Evolutionary conservation across 2,888 invertebrate species (phyloP), one percentile per base, ranked within the genome.

Genomic region (Phortica okadai): DNA sequence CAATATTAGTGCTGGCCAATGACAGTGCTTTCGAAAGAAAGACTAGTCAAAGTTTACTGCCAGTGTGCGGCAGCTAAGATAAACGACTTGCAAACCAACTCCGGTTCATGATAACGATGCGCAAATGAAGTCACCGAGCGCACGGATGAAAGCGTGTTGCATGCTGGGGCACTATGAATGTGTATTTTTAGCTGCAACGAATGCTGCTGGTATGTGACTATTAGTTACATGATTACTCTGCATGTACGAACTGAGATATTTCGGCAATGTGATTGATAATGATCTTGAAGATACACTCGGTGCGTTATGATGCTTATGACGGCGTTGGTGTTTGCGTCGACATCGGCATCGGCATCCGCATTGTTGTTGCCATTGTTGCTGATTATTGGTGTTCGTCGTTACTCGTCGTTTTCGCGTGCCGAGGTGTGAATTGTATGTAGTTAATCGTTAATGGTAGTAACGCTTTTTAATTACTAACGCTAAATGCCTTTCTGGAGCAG

Each of bases 401-500:
- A 44, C n/a, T 44, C 6, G 44, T 42, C n/a, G 50, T 45, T 54
- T 72, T 72, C 54, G 66, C 16, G 66, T 42, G 42, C 45, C 14
- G 8, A 72, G 14, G 54, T 72, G 56, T 72, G 56, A 72, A 72
- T 72, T 72, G 54, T 54, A 72, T 72, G 54, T 54, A 72, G 70
- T 21, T 54, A 56, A 72, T 72, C 33, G 70, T 56, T 72, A 33
- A 54, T 72, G 54, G 10, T 72, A 56, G 70, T 41, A 72, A 56
- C 70, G 56, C 54, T 54, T 72, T 72, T 72, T 72, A 72, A 72
- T 72, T 72, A 72, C 6, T 54, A 33, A 7, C 33, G 10, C 45
- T 72, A 54, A 72, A 72, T 56, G 25, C 54, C 7, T 77, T 74
- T 45, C 59, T 74, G 58, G 73, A 77, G 73, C 50, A 74, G 25